Evolutionary conservation across 2,888 invertebrate genomes (phyloP).

Genomic region (Acrobasis consociella): DNA sequence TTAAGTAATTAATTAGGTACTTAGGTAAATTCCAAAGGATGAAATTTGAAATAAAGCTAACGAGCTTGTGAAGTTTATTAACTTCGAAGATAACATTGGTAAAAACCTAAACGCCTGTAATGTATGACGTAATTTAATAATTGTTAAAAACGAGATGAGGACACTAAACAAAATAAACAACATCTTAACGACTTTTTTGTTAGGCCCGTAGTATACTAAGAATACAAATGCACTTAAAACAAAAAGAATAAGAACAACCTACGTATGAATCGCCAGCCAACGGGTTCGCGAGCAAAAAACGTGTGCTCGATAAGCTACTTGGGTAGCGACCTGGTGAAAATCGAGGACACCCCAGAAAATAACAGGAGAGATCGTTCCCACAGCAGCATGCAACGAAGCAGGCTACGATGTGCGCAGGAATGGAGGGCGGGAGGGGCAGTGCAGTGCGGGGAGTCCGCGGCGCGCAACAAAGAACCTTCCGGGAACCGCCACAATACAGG

Average conservation of each 20-base stretch:
- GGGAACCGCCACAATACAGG: conserved; percentile 80
- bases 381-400: conserved; percentile 40
- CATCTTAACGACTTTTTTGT: not conserved
- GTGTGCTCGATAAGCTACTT: conserved; percentile 8
- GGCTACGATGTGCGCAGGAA: conserved; percentile 29
- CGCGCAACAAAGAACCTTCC: conserved; percentile 78
- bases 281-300: not conserved
- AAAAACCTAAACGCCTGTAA: not conserved
- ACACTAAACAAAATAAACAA: not conserved
- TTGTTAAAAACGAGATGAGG: not conserved
- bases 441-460: conserved; percentile 55
- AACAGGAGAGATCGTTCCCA: conserved; percentile 53
- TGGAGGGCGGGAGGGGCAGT: conserved; percentile 52
- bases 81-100: not conserved
- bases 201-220: not conserved
- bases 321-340: conserved; percentile 25
- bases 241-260: not conserved
- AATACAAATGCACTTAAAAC: not conserved
- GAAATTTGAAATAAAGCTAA: not conserved
- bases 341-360: conserved; percentile 42
- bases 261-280: not conserved
- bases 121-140: not conserved
- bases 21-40: not conserved
- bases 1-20: too few relatives aligned
- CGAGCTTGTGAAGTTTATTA: not conserved